These are phyloP conservation scores for Bergia sp. DNA, from an alignment of 92 coral and sea anemone species.

Conservation along the genomic window DNA sequence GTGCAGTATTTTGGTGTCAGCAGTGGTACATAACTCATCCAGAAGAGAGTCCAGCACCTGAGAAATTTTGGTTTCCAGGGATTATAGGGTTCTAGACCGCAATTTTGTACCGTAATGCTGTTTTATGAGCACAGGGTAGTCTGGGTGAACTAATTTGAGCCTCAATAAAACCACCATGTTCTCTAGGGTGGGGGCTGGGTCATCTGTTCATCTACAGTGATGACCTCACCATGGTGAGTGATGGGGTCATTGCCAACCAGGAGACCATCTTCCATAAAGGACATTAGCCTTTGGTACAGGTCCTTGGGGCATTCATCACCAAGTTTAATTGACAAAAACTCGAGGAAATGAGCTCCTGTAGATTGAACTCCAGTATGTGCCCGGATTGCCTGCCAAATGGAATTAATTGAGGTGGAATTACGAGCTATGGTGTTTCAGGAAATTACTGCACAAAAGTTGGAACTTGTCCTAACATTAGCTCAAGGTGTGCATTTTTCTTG, in stretches of 20 bases:
- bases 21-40: constrained; percentile 49
- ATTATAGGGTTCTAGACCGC: constrained; percentile 34
- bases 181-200: constrained; percentile 62
- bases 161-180: constrained; percentile 35
- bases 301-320: constrained; percentile 54
- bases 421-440: too few species aligned
- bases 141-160: constrained; percentile 2
- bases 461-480: too few species aligned
- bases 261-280: constrained; percentile 46
- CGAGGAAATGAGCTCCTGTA: constrained; percentile 51
- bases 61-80: constrained; percentile 57
- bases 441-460: too few species aligned
- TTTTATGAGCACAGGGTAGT: background rate
- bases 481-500: too few species aligned
- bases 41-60: constrained; percentile 58
- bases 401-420: constrained; percentile 34
- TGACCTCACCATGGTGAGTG: constrained; percentile 57
- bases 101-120: too few species aligned
- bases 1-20: constrained; percentile 56
- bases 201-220: constrained; percentile 58
- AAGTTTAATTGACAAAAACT: constrained; percentile 48
- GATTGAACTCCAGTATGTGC: constrained; percentile 58
- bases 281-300: constrained; percentile 39
- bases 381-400: constrained; percentile 53
- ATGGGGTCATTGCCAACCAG: constrained; percentile 42